Percentiles rank a stretch among this genome's conserved stretches.
Evolutionary conservation across 2,797 vertebrate genomes (phyloP).

Genomic region (Schizopygopsis pylzovi): DNA sequence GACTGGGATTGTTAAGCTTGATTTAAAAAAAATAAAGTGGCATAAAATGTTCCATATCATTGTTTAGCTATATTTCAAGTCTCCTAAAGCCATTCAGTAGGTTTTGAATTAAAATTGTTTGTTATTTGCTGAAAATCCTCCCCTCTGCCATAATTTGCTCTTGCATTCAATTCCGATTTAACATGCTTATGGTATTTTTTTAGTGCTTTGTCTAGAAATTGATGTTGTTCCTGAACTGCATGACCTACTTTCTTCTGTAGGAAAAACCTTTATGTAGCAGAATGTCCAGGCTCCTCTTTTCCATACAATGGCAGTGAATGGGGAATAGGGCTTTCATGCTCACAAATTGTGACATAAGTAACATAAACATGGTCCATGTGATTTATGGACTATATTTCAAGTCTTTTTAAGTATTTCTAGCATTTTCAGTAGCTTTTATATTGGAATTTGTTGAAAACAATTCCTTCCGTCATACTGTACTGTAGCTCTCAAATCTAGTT

Average conservation of each 20-base stretch:
- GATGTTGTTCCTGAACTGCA: not conserved
- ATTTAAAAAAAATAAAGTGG: not conserved
- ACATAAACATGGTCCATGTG: not conserved
- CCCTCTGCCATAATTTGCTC: not conserved
- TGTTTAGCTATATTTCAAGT: not conserved
- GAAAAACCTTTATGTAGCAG: not conserved
- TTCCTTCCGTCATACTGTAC: too few relatives aligned
- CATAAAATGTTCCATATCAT: not conserved
- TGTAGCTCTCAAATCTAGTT: not conserved
- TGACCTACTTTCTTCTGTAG: not conserved
- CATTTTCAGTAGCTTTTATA: not conserved
- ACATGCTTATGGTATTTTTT: not conserved
- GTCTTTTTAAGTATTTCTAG: not conserved
- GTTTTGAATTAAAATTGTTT: not conserved
- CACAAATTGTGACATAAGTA: not conserved
- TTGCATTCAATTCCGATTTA: not conserved
- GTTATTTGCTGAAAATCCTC: not conserved
- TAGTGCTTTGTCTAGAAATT: not conserved
- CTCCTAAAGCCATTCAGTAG: not conserved
- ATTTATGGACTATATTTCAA: not conserved
- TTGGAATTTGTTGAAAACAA: not conserved
- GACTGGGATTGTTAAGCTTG: not conserved
- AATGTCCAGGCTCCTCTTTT: not conserved
- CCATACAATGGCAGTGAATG: not conserved
- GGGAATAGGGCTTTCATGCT: not conserved